Evolutionary conservation across 2,888 invertebrate genomes (phyloP).

Genomic region (Eurytoma californica): DNA sequence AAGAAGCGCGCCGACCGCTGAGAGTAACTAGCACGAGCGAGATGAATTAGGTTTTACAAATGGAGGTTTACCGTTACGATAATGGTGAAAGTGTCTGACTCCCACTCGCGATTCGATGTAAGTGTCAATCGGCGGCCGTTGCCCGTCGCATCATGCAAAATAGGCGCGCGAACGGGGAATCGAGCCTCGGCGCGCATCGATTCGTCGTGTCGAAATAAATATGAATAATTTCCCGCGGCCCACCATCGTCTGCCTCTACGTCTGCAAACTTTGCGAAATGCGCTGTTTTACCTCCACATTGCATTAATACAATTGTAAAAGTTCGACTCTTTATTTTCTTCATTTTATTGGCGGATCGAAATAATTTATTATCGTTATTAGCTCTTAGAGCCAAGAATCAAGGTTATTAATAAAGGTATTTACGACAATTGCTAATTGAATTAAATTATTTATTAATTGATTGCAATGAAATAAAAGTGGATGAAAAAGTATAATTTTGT

Average conservation of each 20-base stretch:
- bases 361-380: too few species aligned
- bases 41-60: slow-evolving; percentile 65
- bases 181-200: not conserved
- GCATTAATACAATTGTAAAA: too few species aligned
- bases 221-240: slow-evolving; percentile 8
- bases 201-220: slow-evolving; percentile 2
- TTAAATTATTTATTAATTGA: too few species aligned
- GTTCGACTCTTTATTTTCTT: too few species aligned
- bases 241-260: not conserved
- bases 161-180: not conserved
- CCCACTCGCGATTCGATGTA: slow-evolving; percentile 41
- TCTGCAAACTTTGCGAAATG: slow-evolving; percentile 6
- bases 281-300: not conserved
- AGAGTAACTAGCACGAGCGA: slow-evolving; percentile 55
- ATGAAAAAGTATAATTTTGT: too few species aligned
- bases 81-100: slow-evolving; percentile 68
- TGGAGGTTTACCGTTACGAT: slow-evolving; percentile 67
- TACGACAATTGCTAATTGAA: too few species aligned
- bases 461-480: too few species aligned
- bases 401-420: too few species aligned
- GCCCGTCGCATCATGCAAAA: slow-evolving; percentile 44
- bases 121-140: slow-evolving; percentile 52
- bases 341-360: too few species aligned
- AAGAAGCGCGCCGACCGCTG: slow-evolving; percentile 34
- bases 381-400: too few species aligned